Evolutionary conservation across 2,888 invertebrate species (phyloP).

Genomic region (Eristalinus aeneus): DNA sequence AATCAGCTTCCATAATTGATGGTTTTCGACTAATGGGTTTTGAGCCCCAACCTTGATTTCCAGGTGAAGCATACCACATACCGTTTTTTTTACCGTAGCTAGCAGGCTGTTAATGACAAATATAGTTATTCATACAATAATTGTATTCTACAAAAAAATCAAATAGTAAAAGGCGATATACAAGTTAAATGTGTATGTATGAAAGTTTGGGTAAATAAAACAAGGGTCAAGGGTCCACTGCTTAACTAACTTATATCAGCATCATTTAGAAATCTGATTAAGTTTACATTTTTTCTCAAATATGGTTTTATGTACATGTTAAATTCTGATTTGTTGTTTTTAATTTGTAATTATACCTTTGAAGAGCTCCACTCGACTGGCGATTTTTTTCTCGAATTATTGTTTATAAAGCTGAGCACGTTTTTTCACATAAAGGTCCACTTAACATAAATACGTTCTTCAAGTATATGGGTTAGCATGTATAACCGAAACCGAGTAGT

Average conservation of each 20-base stretch:
- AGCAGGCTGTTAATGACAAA: conserved; percentile 84
- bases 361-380: neutral
- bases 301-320: neutral
- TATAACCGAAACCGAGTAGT: neutral
- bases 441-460: neutral
- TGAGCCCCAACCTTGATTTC: conserved; percentile 83
- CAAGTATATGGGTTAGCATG: neutral
- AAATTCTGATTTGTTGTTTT: neutral
- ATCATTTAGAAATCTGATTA: too few relatives aligned
- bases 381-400: neutral
- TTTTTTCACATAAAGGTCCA: neutral
- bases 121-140: neutral
- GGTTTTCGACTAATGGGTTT: conserved; percentile 90
- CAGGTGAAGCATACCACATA: conserved; percentile 89
- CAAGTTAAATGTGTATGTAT: neutral
- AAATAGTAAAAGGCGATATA: neutral
- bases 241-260: too few relatives aligned
- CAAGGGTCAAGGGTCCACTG: too few relatives aligned
- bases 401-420: neutral
- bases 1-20: conserved; percentile 90
- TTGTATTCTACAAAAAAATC: conserved; percentile 34
- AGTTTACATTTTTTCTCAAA: too few relatives aligned
- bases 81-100: conserved; percentile 96
- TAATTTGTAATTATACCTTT: neutral
- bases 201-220: too few relatives aligned